Percentiles rank a stretch among this genome's conserved stretches.
These are phyloP conservation scores for Amiota mariae DNA, from an alignment of 2,888 invertebrate species.

Conservation along the genomic window DNA sequence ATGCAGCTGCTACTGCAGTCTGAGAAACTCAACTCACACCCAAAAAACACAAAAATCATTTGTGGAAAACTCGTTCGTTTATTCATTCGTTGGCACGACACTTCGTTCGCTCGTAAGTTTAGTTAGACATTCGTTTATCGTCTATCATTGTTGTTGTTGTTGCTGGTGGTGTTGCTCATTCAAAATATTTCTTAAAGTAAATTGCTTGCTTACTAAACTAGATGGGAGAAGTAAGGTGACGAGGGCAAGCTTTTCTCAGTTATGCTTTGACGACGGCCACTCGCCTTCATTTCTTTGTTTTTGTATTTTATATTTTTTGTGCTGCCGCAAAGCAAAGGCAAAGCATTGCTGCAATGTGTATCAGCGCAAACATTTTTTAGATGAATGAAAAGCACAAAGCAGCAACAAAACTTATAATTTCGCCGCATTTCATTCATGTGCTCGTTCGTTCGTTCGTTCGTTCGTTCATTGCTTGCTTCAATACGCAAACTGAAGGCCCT, in stretches of 20 bases:
- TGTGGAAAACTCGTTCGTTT: constrained; percentile 54
- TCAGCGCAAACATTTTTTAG: constrained; percentile 51
- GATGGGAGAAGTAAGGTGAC: neutral
- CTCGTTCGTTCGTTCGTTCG: neutral
- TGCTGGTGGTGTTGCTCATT: neutral
- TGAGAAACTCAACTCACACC: neutral
- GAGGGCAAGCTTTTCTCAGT: no score
- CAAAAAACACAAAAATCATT: constrained; percentile 7
- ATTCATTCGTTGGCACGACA: no score
- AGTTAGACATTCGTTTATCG: neutral
- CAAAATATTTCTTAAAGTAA: no score
- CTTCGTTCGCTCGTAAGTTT: no score
- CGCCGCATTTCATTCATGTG: no score
- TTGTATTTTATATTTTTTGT: neutral
- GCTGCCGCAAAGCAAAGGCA: constrained; percentile 22
- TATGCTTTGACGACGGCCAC: neutral
- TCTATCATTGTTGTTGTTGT: neutral
- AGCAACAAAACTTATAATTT: neutral
- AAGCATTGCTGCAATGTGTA: constrained; percentile 33
- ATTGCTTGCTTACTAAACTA: no score
- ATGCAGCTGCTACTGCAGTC: neutral
- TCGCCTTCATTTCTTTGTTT: neutral
- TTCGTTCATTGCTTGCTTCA: constrained; percentile 16
- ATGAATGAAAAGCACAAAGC: constrained; percentile 62
- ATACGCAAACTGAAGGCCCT: constrained; percentile 32